A percentile compares a stretch with the other conserved stretches of the same genome.
Conservation (phyloP, 2,113 vertebrate species). For the Turnix velox region DNA sequence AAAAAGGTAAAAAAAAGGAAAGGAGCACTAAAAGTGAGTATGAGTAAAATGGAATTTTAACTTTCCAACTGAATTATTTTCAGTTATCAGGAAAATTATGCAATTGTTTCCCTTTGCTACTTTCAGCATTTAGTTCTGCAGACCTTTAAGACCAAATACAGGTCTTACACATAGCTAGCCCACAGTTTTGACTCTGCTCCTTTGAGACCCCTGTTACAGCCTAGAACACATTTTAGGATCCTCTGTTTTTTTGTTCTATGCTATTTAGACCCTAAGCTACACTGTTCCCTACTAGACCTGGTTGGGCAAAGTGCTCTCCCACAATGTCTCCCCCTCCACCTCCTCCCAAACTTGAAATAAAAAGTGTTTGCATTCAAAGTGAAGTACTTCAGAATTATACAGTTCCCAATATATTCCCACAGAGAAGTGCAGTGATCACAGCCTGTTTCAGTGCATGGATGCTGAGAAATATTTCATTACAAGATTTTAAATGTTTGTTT, state of each 20-base stretch:
- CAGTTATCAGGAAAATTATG: background rate
- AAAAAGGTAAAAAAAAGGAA: background rate
- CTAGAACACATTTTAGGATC: background rate
- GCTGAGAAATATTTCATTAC: background rate
- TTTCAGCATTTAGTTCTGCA: background rate
- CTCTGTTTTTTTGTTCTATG: background rate
- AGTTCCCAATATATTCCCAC: background rate
- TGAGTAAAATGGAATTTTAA: background rate
- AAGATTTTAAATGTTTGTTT: background rate
- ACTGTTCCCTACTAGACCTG: background rate
- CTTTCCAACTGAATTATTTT: background rate
- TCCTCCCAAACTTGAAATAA: background rate
- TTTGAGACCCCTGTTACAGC: background rate
- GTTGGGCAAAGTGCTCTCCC: background rate
- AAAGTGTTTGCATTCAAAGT: conserved; percentile 13
- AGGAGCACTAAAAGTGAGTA: background rate
- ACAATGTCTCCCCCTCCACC: background rate
- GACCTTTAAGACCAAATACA: background rate
- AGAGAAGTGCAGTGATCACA: background rate
- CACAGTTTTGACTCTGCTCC: background rate
- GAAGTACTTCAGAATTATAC: background rate
- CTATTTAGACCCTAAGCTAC: background rate
- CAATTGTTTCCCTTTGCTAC: background rate
- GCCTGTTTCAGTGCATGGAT: background rate
- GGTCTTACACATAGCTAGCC: background rate